A percentile compares a stretch with the other conserved stretches of the same genome.
phyloP scores from a whole-genome alignment of 1,140 invertebrate genomes.

The fruit fly (Drosophila melanogaster) region DNA sequence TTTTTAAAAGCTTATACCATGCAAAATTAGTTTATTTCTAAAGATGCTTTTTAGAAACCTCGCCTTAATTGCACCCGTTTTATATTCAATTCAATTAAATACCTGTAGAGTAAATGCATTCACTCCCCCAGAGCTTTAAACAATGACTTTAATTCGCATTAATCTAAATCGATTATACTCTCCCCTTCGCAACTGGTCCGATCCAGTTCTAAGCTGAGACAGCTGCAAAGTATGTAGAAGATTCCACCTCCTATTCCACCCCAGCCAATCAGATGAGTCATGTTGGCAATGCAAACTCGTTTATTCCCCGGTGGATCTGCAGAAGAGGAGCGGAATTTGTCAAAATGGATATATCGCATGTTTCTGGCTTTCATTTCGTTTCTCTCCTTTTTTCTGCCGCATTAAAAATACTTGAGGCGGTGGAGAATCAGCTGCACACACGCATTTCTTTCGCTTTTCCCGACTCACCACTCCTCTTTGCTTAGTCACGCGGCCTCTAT shows the following conservation, averaged over 20 bases:
- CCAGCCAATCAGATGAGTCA: conserved; percentile 62
- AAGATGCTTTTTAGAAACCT: not conserved
- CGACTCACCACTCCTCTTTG: conserved; percentile 41
- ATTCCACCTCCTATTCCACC: conserved; percentile 19
- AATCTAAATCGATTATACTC: not conserved
- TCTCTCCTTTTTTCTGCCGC: conserved; percentile 55
- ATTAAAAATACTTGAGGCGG: conserved; percentile 72
- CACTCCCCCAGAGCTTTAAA: not conserved
- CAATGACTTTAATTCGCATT: conserved; percentile 9
- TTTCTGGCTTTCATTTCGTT: conserved; percentile 49
- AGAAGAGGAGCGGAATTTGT: conserved; percentile 60
- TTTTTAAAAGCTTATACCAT: not conserved
- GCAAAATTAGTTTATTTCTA: not conserved
- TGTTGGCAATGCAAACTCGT: conserved; percentile 66
- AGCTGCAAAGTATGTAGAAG: conserved; percentile 35
- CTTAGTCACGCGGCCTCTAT: conserved; percentile 72
- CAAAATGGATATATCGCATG: conserved; percentile 80
- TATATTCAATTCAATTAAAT: not conserved
- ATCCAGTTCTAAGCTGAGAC: conserved; percentile 14
- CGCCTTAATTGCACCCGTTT: not conserved
- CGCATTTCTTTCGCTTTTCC: conserved; percentile 59
- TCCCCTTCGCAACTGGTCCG: conserved; percentile 1
- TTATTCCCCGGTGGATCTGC: conserved; percentile 42
- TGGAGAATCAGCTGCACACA: conserved; percentile 61
- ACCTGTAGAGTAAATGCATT: not conserved